Base-by-base conservation (phyloP, 37 sponge, comb jelly and placozoan genomes). In the Tethya wilhelma region DNA sequence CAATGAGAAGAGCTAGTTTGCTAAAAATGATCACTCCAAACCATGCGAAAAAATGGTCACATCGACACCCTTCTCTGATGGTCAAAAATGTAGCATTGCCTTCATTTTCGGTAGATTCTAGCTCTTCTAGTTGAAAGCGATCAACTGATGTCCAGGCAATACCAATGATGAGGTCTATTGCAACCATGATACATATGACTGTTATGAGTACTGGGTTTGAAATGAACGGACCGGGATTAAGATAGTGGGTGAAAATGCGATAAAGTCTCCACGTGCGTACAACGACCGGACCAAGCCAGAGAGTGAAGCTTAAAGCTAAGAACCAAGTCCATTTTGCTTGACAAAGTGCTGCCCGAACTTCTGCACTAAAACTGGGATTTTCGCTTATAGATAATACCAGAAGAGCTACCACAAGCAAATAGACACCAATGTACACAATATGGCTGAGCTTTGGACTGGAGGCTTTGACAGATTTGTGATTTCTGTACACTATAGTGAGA, bases 191-290 rank as follows among this genome's bases (percentile, higher is more conserved):
- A 1, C 38, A 12, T 11, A 78, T 39, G 11, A 23, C 34, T 12
- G 59, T 0, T 1, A 56, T 36, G 9, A 70, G 59, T 26, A 70
- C 62, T 19, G 17, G 44, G 44, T 59, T 56, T 34, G 59, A 69
- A 28, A 70, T 70, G 41, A 80, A 43, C 32, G 59, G 70, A 26
- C 81, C 71, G 14, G 81, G 71, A 33, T 56, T 80, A 19, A 17
- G 41, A 44, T 17, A 70, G 58, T 80, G 44, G n/a, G 36, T 69
- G 46, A 79, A 69, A 11, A 69, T 79, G 9, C 80, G 28, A 43
- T 68, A 68, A 1, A 79, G 14, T 19, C 70, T 68, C 69, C 69
- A 79, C 1, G 80, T 79, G n/a, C 70, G 69, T 34, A 60, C 31
- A 32, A 33, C 59, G 20, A 79, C 40, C 8, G 76, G 38, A 49